Percentiles rank a stretch among this genome's conserved stretches.
phyloP scores from a whole-genome alignment of 2,888 invertebrate species.

The Tetragnatha montana region DNA sequence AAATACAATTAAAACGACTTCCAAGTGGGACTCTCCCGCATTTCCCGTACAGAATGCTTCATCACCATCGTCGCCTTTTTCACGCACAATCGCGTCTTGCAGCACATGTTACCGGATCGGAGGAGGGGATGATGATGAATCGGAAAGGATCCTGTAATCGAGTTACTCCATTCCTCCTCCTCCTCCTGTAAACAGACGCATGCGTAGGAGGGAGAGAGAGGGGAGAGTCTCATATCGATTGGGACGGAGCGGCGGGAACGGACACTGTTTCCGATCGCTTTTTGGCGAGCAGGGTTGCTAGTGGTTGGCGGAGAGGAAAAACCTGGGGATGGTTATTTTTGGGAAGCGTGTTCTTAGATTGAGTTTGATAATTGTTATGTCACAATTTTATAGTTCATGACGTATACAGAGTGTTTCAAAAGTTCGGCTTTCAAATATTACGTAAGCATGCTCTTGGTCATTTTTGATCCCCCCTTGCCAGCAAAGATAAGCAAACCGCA shows the following conservation, averaged over 20 bases:
- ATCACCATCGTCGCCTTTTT: neutral
- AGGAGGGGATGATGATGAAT: slow-evolving; percentile 33
- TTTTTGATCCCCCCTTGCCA: no score
- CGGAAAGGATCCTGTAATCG: slow-evolving; percentile 38
- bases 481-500: no score
- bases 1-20: no score
- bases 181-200: slow-evolving; percentile 61
- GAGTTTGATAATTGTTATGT: no score
- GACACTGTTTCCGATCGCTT: slow-evolving; percentile 32
- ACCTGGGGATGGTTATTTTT: no score
- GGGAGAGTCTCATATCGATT: slow-evolving; percentile 43
- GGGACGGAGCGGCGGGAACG: slow-evolving; percentile 36
- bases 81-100: neutral
- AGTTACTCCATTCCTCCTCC: slow-evolving; percentile 27
- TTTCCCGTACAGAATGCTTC: neutral
- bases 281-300: slow-evolving; percentile 8
- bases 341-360: no score
- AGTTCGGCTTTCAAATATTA: no score
- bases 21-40: neutral
- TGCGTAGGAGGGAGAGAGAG: slow-evolving; percentile 38
- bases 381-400: no score
- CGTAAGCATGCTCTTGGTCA: no score
- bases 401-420: no score
- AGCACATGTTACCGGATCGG: neutral
- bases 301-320: neutral